phyloP scores from a whole-genome alignment of 2,797 vertebrate genomes.

The Malacoctenus gilli region DNA sequence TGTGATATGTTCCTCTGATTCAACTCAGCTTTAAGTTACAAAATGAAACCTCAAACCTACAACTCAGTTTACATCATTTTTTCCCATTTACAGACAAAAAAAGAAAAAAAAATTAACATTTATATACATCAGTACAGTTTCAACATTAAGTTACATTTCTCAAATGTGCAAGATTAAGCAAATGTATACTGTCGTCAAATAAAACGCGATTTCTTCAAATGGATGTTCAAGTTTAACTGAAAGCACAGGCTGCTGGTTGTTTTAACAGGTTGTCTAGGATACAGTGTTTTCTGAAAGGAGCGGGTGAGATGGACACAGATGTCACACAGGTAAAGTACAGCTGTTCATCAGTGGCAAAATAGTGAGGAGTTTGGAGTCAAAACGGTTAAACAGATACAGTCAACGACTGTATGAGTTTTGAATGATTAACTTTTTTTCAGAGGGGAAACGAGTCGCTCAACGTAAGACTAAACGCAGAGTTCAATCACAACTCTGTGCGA shows the following conservation, averaged over 20 bases:
- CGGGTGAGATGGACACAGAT: conserved; percentile 19
- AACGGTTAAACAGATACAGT: conserved; percentile 26
- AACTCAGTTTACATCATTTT: conserved; percentile 79
- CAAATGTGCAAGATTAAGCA: conserved; percentile 90
- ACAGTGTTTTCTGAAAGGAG: conserved; percentile 63
- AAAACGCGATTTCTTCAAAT: conserved; percentile 80
- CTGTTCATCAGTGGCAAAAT: conserved; percentile 29
- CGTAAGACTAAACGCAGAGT: no score
- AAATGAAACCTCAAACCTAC: conserved; percentile 84
- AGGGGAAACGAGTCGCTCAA: no score
- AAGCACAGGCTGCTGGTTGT: conserved; percentile 84
- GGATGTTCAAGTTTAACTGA: conserved; percentile 85
- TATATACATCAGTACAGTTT: conserved; percentile 86
- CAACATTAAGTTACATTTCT: conserved; percentile 86
- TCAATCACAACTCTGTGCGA: conserved; percentile 5
- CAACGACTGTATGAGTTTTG: conserved; percentile 44
- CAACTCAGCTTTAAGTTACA: conserved; percentile 85
- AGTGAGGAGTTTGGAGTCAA: conserved; percentile 7
- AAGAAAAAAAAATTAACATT: conserved; percentile 79
- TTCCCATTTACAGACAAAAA: conserved; percentile 86
- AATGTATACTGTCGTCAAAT: conserved; percentile 87
- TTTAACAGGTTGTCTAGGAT: conserved; percentile 77
- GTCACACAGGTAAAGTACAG: conserved; percentile 40
- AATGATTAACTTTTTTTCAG: conserved; percentile 30
- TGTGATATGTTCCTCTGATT: conserved; percentile 87